Base-by-base conservation (phyloP, 2,888 invertebrate species). In the Tuberolachnus salignus region DNA sequence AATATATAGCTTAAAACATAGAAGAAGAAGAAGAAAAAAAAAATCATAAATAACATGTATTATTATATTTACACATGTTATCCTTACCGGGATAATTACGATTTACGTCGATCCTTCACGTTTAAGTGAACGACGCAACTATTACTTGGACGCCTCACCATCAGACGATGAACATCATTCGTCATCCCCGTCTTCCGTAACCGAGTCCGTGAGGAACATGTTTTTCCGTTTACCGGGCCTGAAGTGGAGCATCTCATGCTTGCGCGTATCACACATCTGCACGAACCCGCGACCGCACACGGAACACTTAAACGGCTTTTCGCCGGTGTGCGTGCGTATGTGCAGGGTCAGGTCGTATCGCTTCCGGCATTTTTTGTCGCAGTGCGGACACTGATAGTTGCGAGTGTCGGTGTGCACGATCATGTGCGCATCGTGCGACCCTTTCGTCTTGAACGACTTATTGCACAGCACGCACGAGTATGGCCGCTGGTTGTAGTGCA, bases 231-330 rank as follows among this genome's bases (percentile, higher is more conserved):
- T 64, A n/a, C 74, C 74, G 23, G 64, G 74, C n/a, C 57, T 80
- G 64, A 66, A 67, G n/a, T 80, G 80, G 13, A 80, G 61, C 70
- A 66, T 63, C 34, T 81, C 82, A 44, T 82, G 82, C 19, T 81
- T 82, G 13, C 73, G 53, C 61, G 81, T 70, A 51, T 82, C 82
- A 19, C 81, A 81, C 53, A 81, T 81, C 51, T 82, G 82, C 23
- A 80, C 81, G n/a, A 89, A 90, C 1, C 84, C 85, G 80, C 87
- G 87, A 0, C 86, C 86, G 82, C 90, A 89, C 3, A 84, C 82
- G 19, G 84, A 83, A 82, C 89, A 90, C 0, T 84, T 83, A 83
- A 86, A 88, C 0, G 83, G 82, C 80, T 84, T 85, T 80, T 85
- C 85, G 0, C 85, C 85, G 11, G 84, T 84, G 83, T 89, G 89